Evolutionary conservation across 2,113 vertebrate species (phyloP).

Genomic region (Osmerus mordax): DNA sequence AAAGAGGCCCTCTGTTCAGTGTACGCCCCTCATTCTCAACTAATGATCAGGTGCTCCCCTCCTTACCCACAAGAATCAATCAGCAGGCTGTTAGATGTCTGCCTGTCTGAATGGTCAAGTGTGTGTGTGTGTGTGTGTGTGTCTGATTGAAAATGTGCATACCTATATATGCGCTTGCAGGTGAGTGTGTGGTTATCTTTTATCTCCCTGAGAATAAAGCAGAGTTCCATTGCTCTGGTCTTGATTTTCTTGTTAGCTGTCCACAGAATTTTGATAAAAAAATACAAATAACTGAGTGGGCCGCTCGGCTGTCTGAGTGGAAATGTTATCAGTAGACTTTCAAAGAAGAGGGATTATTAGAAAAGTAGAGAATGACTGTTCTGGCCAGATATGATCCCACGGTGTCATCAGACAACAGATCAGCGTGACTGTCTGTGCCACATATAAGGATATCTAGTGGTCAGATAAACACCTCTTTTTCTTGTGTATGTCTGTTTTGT

Average conservation of each 20-base stretch:
- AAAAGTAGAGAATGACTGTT: too few relatives aligned
- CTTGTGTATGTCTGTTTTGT: too few relatives aligned
- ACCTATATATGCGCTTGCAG: background rate
- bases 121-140: background rate
- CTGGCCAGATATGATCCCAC: too few relatives aligned
- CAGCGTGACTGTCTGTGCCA: too few relatives aligned
- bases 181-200: background rate
- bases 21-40: slow-evolving; percentile 33
- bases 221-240: background rate
- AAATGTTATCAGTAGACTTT: too few relatives aligned
- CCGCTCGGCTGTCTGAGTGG: too few relatives aligned
- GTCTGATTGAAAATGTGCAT: background rate
- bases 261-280: too few relatives aligned
- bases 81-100: slow-evolving; percentile 55
- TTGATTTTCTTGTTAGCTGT: background rate
- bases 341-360: too few relatives aligned
- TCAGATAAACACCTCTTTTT: too few relatives aligned
- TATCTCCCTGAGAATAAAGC: background rate
- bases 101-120: slow-evolving; percentile 19
- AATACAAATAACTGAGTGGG: too few relatives aligned
- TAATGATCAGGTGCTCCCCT: slow-evolving; percentile 59
- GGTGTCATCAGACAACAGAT: too few relatives aligned
- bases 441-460: too few relatives aligned
- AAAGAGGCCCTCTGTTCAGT: slow-evolving; percentile 44
- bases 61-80: slow-evolving; percentile 48